Conservation (phyloP, 2,113 vertebrate genomes). For the Ammodytes marinus region DNA sequence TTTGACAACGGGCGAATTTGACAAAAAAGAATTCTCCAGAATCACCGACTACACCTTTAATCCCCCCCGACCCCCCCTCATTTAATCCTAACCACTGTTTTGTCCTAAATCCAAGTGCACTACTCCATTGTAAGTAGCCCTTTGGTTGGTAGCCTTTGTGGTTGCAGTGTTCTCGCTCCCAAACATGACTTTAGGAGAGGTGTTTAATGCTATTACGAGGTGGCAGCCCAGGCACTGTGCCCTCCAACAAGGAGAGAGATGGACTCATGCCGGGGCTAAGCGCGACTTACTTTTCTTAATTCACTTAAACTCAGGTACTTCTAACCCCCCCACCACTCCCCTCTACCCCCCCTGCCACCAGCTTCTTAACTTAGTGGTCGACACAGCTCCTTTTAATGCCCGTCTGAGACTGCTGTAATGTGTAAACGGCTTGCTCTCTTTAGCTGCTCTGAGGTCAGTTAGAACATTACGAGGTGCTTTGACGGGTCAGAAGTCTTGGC, state of each 20-base stretch:
- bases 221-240: slow-evolving; percentile 62
- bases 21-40: no score
- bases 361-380: slow-evolving; percentile 62
- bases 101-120: slow-evolving; percentile 44
- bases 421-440: slow-evolving; percentile 51
- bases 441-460: slow-evolving; percentile 63
- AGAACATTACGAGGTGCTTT: slow-evolving; percentile 66
- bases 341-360: slow-evolving; percentile 44
- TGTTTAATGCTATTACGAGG: slow-evolving; percentile 77
- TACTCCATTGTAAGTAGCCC: slow-evolving; percentile 34
- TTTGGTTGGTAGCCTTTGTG: slow-evolving; percentile 29
- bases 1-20: no score
- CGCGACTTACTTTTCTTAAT: slow-evolving; percentile 75
- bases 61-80: neutral
- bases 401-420: slow-evolving; percentile 57
- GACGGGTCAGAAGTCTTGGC: slow-evolving; percentile 62
- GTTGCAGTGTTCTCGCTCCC: slow-evolving; percentile 21
- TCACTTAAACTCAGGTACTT: slow-evolving; percentile 67
- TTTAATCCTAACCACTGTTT: slow-evolving; percentile 12
- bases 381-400: slow-evolving; percentile 51
- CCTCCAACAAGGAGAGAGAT: slow-evolving; percentile 66
- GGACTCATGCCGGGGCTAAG: slow-evolving; percentile 59
- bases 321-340: neutral
- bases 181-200: slow-evolving; percentile 69
- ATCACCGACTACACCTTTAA: neutral